phyloP scores from a whole-genome alignment of 2,888 invertebrate species.

The Mylabris sibirica region DNA sequence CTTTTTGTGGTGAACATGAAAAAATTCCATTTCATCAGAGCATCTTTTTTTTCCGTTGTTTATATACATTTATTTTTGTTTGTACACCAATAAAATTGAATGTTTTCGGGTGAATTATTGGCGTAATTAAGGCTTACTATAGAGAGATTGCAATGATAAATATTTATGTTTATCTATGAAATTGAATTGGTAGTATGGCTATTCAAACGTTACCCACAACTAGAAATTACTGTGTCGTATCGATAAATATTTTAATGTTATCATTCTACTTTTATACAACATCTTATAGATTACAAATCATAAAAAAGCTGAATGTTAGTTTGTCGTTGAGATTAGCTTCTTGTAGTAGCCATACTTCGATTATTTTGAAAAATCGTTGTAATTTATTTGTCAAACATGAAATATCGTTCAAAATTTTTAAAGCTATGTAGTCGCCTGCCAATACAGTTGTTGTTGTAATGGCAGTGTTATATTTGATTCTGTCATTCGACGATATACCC shows the following conservation, averaged over 20 bases:
- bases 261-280: background rate
- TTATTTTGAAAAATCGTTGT: background rate
- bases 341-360: background rate
- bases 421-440: background rate
- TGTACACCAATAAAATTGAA: slow-evolving; percentile 3
- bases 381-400: background rate
- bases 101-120: background rate
- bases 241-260: slow-evolving; percentile 2
- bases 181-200: slow-evolving; percentile 3
- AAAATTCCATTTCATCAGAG: background rate
- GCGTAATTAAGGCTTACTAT: background rate
- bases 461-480: background rate
- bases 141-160: slow-evolving; percentile 12
- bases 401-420: background rate
- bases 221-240: slow-evolving; percentile 6
- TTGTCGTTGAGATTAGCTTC: background rate
- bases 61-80: background rate
- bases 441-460: background rate
- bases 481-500: slow-evolving; percentile 29
- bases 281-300: slow-evolving; percentile 3
- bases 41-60: background rate
- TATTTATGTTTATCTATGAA: slow-evolving; percentile 15
- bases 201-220: slow-evolving; percentile 1
- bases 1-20: background rate
- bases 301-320: background rate